Conservation (phyloP, 2,113 vertebrate species). For the Notarius lentiginosus region DNA sequence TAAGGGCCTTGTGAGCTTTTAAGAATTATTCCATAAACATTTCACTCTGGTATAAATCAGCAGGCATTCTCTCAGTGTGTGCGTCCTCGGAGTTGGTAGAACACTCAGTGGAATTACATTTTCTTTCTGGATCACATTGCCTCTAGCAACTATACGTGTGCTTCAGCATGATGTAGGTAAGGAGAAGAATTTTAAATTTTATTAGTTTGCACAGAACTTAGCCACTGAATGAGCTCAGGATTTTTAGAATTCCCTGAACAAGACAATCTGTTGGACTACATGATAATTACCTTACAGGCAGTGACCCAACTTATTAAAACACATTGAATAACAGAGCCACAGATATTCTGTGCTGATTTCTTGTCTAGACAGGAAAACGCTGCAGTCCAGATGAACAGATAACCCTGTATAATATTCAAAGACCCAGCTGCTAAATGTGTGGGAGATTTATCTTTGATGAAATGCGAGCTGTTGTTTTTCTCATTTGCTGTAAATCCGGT, state of each 20-base stretch:
- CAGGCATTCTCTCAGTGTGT: constrained; percentile 1
- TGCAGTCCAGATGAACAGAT: constrained; percentile 44
- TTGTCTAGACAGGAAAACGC: constrained; percentile 39
- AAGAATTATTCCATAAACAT: constrained; percentile 48
- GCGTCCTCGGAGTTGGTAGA: constrained; percentile 4
- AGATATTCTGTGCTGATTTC: constrained; percentile 39
- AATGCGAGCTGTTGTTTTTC: constrained; percentile 33
- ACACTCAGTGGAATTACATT: not conserved
- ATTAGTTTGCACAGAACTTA: constrained; percentile 10
- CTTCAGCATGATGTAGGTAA: constrained; percentile 8
- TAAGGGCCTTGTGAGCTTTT: constrained; percentile 34
- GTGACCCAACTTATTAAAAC: constrained; percentile 47
- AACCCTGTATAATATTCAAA: constrained; percentile 39
- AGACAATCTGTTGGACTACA: constrained; percentile 17
- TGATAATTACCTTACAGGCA: constrained; percentile 40
- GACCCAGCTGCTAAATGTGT: constrained; percentile 24
- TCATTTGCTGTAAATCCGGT: constrained; percentile 40
- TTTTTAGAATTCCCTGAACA: constrained; percentile 9
- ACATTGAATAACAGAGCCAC: constrained; percentile 31
- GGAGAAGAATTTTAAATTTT: not conserved
- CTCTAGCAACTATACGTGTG: constrained; percentile 10
- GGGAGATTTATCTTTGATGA: constrained; percentile 43
- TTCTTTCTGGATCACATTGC: constrained; percentile 11
- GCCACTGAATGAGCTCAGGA: not conserved
- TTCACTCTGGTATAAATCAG: constrained; percentile 31